Evolutionary conservation across 2,113 vertebrate species (phyloP).

Genomic region (Hippolais icterina): DNA sequence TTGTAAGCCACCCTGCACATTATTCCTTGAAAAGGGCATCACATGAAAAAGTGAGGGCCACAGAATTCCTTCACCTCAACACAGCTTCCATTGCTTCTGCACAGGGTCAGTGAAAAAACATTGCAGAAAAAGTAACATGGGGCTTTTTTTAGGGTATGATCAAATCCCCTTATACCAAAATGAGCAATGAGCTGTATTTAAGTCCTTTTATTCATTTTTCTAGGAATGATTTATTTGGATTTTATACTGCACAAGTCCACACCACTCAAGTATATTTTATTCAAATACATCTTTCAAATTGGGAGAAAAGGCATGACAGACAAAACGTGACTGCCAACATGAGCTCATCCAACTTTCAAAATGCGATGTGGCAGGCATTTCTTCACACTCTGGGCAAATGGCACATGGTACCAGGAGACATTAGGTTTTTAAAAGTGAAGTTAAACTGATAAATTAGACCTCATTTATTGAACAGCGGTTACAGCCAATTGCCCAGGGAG

Average conservation of each 20-base stretch:
- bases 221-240: background rate
- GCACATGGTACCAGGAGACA: conserved; percentile 72
- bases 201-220: background rate
- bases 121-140: background rate
- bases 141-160: background rate
- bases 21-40: background rate
- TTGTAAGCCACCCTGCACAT: background rate
- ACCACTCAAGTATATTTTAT: conserved; percentile 28
- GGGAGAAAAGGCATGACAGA: background rate
- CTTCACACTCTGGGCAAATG: conserved; percentile 65
- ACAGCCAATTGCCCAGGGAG: conserved; percentile 88
- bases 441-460: conserved; percentile 99
- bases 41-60: background rate
- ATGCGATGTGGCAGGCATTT: conserved; percentile 13
- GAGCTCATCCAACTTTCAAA: conserved; percentile 23
- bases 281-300: conserved; percentile 21
- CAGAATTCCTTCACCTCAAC: background rate
- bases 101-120: background rate
- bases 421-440: conserved; percentile 87
- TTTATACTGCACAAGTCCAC: background rate
- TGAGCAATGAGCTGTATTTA: background rate
- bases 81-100: background rate
- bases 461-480: conserved; percentile 96
- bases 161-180: background rate
- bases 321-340: conserved; percentile 1